Conservation (phyloP, 2,888 invertebrate genomes). For the Caenorhabditis sp. region DNA sequence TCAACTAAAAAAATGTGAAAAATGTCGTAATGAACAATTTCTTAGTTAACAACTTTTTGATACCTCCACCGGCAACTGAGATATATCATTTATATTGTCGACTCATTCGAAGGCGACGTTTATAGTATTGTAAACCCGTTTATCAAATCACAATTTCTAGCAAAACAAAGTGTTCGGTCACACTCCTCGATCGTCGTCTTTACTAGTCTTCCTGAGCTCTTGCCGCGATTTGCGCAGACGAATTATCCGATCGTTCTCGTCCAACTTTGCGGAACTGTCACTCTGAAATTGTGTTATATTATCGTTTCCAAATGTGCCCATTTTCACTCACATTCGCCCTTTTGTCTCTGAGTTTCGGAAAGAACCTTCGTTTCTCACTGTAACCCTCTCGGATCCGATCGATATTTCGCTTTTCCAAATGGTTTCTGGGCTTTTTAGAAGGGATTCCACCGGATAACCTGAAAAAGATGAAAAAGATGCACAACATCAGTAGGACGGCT, state of each 20-base stretch:
- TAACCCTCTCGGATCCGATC: constrained; percentile 49
- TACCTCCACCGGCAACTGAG: too few species aligned
- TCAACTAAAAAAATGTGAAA: too few species aligned
- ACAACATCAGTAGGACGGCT: background rate
- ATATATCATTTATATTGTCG: constrained; percentile 1
- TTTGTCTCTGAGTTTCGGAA: constrained; percentile 51
- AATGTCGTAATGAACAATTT: too few species aligned
- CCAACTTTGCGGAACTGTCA: constrained; percentile 36
- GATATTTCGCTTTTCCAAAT: constrained; percentile 26
- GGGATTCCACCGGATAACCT: constrained; percentile 42
- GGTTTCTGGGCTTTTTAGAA: constrained; percentile 20
- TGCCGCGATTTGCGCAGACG: constrained; percentile 53
- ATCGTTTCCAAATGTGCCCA: too few species aligned
- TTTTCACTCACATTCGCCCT: constrained; percentile 42
- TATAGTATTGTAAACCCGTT: too few species aligned
- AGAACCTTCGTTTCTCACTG: constrained; percentile 34
- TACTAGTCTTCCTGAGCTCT: constrained; percentile 47
- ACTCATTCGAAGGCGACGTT: too few species aligned
- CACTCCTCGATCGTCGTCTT: constrained; percentile 43
- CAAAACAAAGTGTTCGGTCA: too few species aligned
- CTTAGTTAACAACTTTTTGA: too few species aligned
- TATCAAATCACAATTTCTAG: too few species aligned
- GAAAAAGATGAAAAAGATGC: background rate
- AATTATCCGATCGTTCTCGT: constrained; percentile 38
- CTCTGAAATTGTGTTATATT: constrained; percentile 33